These are phyloP conservation scores for Pteronotus mesoamericanus DNA, from an alignment of 2,797 vertebrate species.

Conservation along the genomic window DNA sequence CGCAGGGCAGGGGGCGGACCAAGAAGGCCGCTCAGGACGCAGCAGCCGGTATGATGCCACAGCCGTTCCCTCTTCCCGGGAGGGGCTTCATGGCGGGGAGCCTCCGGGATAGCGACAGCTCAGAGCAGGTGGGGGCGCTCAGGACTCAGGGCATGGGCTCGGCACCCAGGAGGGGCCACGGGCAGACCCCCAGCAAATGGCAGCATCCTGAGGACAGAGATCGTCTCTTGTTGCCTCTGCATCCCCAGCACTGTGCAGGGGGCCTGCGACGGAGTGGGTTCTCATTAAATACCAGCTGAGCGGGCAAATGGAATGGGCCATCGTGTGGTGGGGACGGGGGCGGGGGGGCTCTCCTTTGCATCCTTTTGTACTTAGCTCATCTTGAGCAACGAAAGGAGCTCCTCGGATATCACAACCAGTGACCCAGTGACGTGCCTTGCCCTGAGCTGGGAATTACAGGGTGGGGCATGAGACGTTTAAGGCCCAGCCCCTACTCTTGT, in stretches of 20 bases:
- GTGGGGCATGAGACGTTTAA: background rate
- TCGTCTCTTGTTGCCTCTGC: too few species aligned
- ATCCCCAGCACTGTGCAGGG: background rate
- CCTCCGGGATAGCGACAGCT: background rate
- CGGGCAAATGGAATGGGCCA: background rate
- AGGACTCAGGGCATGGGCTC: background rate
- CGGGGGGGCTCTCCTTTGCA: background rate
- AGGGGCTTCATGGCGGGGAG: background rate
- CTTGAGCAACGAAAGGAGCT: background rate
- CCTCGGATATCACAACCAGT: background rate
- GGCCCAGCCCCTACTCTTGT: background rate
- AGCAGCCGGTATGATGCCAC: accelerated
- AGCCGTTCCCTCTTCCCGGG: background rate
- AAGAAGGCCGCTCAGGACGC: background rate
- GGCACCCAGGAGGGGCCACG: background rate
- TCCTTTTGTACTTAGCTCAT: background rate
- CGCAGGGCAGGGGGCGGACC: accelerated
- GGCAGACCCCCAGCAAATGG: background rate
- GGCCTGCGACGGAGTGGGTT: background rate
- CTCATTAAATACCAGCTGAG: background rate
- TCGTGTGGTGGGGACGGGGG: background rate
- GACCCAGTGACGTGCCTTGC: background rate
- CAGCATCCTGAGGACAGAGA: background rate
- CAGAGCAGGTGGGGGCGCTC: background rate
- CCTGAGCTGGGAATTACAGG: background rate